These are phyloP conservation scores for Gryllus bimaculatus DNA, from an alignment of 1,140 invertebrate genomes.

Conservation along the genomic window DNA sequence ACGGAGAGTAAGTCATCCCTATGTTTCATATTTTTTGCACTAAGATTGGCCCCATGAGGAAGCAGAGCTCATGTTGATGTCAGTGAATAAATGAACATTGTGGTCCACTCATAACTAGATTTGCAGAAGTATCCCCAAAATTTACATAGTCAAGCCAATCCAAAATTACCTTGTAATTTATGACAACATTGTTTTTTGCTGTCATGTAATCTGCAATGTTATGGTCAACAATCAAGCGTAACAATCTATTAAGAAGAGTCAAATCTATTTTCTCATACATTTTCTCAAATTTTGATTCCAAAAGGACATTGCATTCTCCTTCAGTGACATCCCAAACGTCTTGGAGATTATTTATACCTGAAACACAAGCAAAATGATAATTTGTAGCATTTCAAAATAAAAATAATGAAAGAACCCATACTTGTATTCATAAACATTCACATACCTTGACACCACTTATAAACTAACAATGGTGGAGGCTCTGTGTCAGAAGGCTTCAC, in stretches of 20 bases:
- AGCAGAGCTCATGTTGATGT: too few species aligned
- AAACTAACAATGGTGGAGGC: constrained; percentile 92
- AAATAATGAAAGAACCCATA: background rate
- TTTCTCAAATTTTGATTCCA: constrained; percentile 98
- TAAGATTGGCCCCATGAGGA: too few species aligned
- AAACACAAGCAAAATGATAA: constrained; percentile 13
- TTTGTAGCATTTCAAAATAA: background rate
- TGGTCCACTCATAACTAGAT: too few species aligned
- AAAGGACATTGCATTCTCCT: constrained; percentile 95
- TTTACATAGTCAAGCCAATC: background rate
- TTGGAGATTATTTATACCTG: constrained; percentile 90
- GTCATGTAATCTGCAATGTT: constrained; percentile 99
- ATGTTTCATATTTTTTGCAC: too few species aligned
- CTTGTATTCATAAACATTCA: too few species aligned
- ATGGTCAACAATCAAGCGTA: constrained; percentile 96
- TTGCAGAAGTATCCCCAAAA: background rate
- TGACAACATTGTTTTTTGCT: constrained; percentile 98
- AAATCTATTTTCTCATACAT: constrained; percentile 99
- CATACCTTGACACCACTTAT: constrained; percentile 98
- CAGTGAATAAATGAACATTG: too few species aligned
- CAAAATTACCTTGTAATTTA: constrained; percentile 81
- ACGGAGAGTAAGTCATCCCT: too few species aligned
- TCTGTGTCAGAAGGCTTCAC: constrained; percentile 98
- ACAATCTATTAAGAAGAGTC: constrained; percentile 88
- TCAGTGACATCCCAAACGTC: constrained; percentile 98